Evolutionary conservation across 2,888 invertebrate genomes (phyloP), one percentile per base, ranked within the genome.

Genomic region (Gymnosoma rotundatum): DNA sequence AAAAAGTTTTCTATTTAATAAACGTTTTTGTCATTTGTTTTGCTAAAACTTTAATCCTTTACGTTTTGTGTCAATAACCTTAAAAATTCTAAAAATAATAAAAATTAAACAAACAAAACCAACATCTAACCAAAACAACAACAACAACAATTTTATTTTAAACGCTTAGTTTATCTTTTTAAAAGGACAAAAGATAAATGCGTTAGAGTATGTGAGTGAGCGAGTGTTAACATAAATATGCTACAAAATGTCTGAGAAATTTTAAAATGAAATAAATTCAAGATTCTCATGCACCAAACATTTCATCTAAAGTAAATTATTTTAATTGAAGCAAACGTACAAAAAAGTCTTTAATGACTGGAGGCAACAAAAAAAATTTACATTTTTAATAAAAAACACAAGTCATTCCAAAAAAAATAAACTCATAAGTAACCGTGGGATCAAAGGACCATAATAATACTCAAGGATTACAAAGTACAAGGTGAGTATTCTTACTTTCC

Each of bases 21-120:
- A 25, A 73, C 12, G 9, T 67, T 54, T 9, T 67, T n/a, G 54
- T 21, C 52, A 10, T 42, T 10, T 42, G 6, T 42, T 10, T 42
- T 10, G 42, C 12, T 8, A 42, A 42, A 10, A n/a, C n/a, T 54
- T 42, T 21, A 10, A 38, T 38, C 9, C 7, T 1, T 38, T 38
- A 38, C 1, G 9, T 42, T n/a, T 42, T 25, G n/a, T 52, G 64
- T 74, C 56, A 56, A 10, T 64, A 74, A 74, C 64, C 74, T 56
- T 32, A 54, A 42, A 2, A 63, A 25, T 32, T 64, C 45, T 45
- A 20, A 18, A 74, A 25, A 45, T n/a, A 56, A 32, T 56, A 54
- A 73, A 42, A 38, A 38, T 52, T 21, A 2, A 25, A 25, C 25
- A 16, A 38, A 36, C 32, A 63, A 73, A 63, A 54, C 25, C 52